These are phyloP conservation scores for Epicauta chinensis DNA, from an alignment of 1,140 invertebrate species.

Conservation along the genomic window DNA sequence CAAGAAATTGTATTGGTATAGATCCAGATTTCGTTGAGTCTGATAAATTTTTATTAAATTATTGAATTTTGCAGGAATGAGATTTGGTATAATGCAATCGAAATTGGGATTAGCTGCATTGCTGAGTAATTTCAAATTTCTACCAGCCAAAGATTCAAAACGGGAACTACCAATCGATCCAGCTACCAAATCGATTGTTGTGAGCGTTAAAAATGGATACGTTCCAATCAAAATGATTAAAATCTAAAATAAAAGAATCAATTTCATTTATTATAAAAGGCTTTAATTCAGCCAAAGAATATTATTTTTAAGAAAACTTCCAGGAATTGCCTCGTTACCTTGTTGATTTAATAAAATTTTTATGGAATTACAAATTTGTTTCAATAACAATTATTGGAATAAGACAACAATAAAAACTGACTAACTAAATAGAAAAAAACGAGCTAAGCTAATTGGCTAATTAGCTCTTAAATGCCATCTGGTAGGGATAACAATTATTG, in stretches of 20 bases:
- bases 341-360: too few relatives aligned
- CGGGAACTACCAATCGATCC: slow-evolving; percentile 4
- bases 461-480: too few relatives aligned
- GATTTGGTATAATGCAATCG: slow-evolving; percentile 46
- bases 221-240: slow-evolving; percentile 1
- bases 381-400: too few relatives aligned
- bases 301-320: too few relatives aligned
- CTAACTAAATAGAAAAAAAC: too few relatives aligned
- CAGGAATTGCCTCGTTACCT: too few relatives aligned
- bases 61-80: slow-evolving; percentile 27
- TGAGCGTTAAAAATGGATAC: slow-evolving; percentile 1
- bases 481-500: too few relatives aligned
- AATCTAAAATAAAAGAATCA: background rate
- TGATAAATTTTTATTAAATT: slow-evolving; percentile 9
- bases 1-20: slow-evolving; percentile 50
- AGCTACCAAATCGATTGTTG: slow-evolving; percentile 8
- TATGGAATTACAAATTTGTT: too few relatives aligned
- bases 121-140: slow-evolving; percentile 8
- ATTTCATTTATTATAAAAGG: background rate
- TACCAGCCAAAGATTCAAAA: slow-evolving; percentile 1
- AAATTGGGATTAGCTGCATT: slow-evolving; percentile 39
- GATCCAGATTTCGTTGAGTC: background rate
- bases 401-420: too few relatives aligned
- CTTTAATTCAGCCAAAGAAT: too few relatives aligned
- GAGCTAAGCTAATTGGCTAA: too few relatives aligned